Evolutionary conservation across 2,797 vertebrate genomes (phyloP), one percentile per base, ranked within the genome.

Genomic region (Acanthopagrus latus): DNA sequence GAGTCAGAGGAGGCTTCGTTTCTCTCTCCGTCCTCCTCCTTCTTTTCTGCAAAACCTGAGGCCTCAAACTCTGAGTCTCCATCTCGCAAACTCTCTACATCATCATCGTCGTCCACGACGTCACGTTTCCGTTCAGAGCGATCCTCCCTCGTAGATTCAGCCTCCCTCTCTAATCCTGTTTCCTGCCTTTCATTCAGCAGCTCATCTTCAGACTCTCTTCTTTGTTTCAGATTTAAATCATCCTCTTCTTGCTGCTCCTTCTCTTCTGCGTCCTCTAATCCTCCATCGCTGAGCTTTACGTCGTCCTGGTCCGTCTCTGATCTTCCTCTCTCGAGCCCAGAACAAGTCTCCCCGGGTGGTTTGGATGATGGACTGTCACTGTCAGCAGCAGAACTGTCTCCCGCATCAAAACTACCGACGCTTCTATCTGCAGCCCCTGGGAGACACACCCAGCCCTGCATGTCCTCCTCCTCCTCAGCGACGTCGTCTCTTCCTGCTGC

Each of bases 371-470:
- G 38, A 38, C 38, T 0, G 9, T 38, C 21, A 1, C 11, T 20
- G 25, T 43, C 16, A 14, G 54, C 21, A 56, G 54, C 33, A 41
- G 9, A 29, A 43, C 8, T 5, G 0, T 73, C 77, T 29, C 50
- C 75, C 17, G 50, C 71, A 63, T 84, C 65, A 14, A 50, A 69
- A 56, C 58, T 5, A 2, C 11, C 8, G 3, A 58, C 33, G 25
- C 43, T 0, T 51, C n/a, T 29, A 13, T 27, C 78, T 23, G 23
- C 18, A 25, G 23, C 18, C 20, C 48, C 74, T 3, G 64, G 29
- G 3, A 74, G 27, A 38, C 81, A 71, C 44, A 68, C 72, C 65
- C 55, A 81, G 13, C 62, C 76, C 51, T 66, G 66, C 62, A 63
- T 27, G 7, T 75, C 81, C 21, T 78, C 74, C 27, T 78, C 74